Evolutionary conservation across 2,113 vertebrate species (phyloP), one percentile per base, ranked within the genome.

Genomic region (Salvelinus fontinalis): DNA sequence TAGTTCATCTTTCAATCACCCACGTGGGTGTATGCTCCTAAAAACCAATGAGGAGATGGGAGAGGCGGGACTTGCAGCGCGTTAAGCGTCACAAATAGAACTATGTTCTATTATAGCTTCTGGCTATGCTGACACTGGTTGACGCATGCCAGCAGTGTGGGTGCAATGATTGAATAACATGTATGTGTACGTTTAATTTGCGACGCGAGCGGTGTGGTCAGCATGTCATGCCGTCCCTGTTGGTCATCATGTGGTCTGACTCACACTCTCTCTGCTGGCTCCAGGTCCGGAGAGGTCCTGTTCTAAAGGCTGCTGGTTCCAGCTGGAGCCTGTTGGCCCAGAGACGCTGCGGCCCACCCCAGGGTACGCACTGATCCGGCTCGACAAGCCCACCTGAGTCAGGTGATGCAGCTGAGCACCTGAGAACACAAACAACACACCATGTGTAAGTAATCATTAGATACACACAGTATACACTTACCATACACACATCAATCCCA

Each of bases 381-480:
- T 97, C 62, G 96, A 96, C 82, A 99, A 88, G 69, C 97, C 97
- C 92, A 98, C 96, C 92, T 98, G 97, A 4, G 97, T 96, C 90
- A 98, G 90, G 86, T 98, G 97, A 87, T 99, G 97, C 79, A 97
- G 95, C 90, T 98, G 97, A 77, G 96, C 95, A 85, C 97, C 97
- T 98, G 81, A 71, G 13, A 6, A n/a, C 9, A 31, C 80, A 85
- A 20, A 29, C 20, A 22, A 5, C 39, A 44, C 39, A 29, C 24
- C 54, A 39, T 11, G 57, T 14, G 13, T 44, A 14, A 51, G 57
- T 7, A 27, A 29, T 26, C 5, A 48, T 12, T 8, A 78, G 1
- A 48, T 59, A 79, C 48, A 66, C 18, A 75, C 60, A 76, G 24
- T 85, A 71, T 5, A 66, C 24, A 71, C 39, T 44, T 44, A 44